Percentiles rank a stretch among this genome's conserved stretches.
These are phyloP conservation scores for Antennarius striatus DNA, from an alignment of 2,113 vertebrate genomes.

Conservation along the genomic window DNA sequence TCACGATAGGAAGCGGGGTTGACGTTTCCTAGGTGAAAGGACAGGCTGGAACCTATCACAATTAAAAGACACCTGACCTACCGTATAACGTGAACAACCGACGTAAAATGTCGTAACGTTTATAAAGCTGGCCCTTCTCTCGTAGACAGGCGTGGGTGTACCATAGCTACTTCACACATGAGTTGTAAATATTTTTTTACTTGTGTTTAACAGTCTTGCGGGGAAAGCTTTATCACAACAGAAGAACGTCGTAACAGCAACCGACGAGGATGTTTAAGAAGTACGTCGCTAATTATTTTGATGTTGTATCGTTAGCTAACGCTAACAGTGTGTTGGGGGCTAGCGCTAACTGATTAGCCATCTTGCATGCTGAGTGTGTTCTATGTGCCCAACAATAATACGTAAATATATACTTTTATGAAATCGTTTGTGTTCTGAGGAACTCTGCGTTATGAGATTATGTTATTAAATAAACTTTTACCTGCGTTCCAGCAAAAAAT, in stretches of 20 bases:
- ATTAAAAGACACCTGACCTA: not conserved
- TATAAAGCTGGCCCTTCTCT: conserved; percentile 8
- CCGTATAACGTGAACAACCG: conserved; percentile 37
- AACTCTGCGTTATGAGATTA: no score
- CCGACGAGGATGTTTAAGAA: conserved; percentile 82
- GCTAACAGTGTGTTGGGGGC: conserved; percentile 16
- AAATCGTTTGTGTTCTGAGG: no score
- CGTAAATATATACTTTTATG: no score
- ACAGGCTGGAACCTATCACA: not conserved
- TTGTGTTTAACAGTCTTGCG: not conserved
- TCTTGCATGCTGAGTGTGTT: not conserved
- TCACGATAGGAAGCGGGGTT: no score
- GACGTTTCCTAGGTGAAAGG: no score
- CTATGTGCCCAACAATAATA: not conserved
- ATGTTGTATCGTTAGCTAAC: conserved; percentile 34
- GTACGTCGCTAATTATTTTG: conserved; percentile 60
- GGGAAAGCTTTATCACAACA: not conserved
- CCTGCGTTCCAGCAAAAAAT: no score
- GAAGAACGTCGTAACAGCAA: conserved; percentile 20
- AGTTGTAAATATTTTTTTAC: conserved; percentile 5
- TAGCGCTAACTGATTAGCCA: not conserved
- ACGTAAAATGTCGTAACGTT: conserved; percentile 46
- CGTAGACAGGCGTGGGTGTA: conserved; percentile 54
- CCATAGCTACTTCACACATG: conserved; percentile 15
- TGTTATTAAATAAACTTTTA: no score